Base-by-base conservation (phyloP, 2,888 invertebrate genomes). In the Pyrochroa serraticornis region DNA sequence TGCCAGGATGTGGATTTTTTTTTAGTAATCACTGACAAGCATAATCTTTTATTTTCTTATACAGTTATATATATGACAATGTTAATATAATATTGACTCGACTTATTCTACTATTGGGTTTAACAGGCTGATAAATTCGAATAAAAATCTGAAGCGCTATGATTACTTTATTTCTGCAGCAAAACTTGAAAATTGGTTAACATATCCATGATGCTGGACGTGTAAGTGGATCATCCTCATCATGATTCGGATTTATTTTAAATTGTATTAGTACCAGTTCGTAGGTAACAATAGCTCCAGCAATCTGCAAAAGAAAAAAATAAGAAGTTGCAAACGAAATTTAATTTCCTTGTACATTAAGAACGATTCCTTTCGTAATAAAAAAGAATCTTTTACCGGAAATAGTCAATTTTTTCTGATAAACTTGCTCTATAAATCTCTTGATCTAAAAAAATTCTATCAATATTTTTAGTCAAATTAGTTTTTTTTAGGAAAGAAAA, bases 231-330 rank as follows among this genome's bases (percentile, higher is more conserved):
- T 6, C 6, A 2, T 3, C 8, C 7, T 46, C 30, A 1, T 10
- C 3, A 5, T 5, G 3, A 5, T 36, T 7, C n/a, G 9, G 5
- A 34, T 12, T 7, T 3, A 38, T 12, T 6, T 8, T 7, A 10
- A 37, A 48, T n/a, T 48, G 48, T 9, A 37, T 34, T 3, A 48
- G 5, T 8, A 48, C 13, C n/a, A 48, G 34, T 6, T 48, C 48
- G 22, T 48, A 48, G 1, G 48, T 48, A 12, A 48, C 48, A 7
- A 48, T 22, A 2, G 48, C 9, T 0, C 48, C 48, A 48, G 48
- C 48, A 37, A 48, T 48, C 48, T 48, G n/a, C 9, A 47, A 47
- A 14, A 34, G 3, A 44, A 33, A 8, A 32, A 44, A 33, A n/a
- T 10, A 30, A 13, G 33, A 3, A 1, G 12, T 10, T 8, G n/a